Evolutionary conservation across 2,888 invertebrate species (phyloP).

Genomic region (Clanis bilineata): DNA sequence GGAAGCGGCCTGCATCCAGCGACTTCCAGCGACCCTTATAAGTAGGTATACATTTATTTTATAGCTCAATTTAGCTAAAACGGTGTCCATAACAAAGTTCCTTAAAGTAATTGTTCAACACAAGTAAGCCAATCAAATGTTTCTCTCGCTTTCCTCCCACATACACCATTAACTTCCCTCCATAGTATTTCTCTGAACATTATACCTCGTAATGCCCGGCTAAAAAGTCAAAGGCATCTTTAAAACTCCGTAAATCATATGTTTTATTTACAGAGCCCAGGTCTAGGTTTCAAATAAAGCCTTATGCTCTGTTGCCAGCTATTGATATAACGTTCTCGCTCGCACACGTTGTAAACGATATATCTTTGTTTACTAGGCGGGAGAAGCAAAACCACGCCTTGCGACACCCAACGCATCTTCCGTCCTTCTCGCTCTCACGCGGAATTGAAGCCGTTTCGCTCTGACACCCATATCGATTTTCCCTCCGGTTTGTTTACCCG

Average conservation of each 20-base stretch:
- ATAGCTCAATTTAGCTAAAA: background rate
- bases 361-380: conserved; percentile 54
- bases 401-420: conserved; percentile 44
- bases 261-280: conserved; percentile 44
- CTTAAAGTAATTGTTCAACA: background rate
- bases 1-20: too few species aligned
- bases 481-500: conserved; percentile 66
- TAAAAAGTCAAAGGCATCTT: conserved; percentile 36
- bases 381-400: conserved; percentile 63
- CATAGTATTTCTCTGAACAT: conserved; percentile 10
- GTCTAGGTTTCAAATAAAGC: conserved; percentile 40
- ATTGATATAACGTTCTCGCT: conserved; percentile 38
- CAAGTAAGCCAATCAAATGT: background rate
- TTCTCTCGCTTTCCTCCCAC: background rate
- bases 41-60: too few species aligned
- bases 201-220: conserved; percentile 30
- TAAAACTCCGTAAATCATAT: conserved; percentile 39
- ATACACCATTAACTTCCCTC: background rate
- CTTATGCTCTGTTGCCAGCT: conserved; percentile 25
- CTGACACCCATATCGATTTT: conserved; percentile 64
- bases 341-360: conserved; percentile 30
- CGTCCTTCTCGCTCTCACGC: conserved; percentile 50
- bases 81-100: background rate
- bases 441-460: conserved; percentile 43
- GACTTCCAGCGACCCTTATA: too few species aligned